Conservation (phyloP, 2,888 invertebrate genomes). For the Gymnocheta viridis region DNA sequence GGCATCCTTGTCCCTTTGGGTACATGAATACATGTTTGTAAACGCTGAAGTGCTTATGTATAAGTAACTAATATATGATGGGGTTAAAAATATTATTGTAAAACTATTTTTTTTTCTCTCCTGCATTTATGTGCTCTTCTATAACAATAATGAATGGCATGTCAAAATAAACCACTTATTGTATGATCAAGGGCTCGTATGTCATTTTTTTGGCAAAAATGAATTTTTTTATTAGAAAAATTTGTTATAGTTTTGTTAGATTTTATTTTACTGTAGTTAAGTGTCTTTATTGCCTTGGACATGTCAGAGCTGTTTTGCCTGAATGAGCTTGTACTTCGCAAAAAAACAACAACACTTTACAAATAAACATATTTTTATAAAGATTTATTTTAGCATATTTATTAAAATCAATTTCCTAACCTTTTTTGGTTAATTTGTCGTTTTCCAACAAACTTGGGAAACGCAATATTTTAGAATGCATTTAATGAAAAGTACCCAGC, state of each 20-base stretch:
- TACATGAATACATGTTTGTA: no score
- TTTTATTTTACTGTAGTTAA: not conserved
- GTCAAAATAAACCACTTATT: constrained; percentile 56
- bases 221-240: not conserved
- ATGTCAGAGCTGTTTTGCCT: not conserved
- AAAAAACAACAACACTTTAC: not conserved
- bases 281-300: not conserved
- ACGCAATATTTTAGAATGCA: no score
- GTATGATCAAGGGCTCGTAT: constrained; percentile 51
- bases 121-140: not conserved
- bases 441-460: no score
- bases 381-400: not conserved
- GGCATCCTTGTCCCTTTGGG: no score
- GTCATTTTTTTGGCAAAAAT: constrained; percentile 15
- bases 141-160: constrained; percentile 46
- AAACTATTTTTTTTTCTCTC: constrained; percentile 1
- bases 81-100: not conserved
- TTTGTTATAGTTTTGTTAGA: not conserved
- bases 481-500: no score
- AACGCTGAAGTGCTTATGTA: no score
- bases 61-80: not conserved
- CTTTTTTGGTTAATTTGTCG: no score
- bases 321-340: not conserved
- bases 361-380: not conserved
- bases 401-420: not conserved